These are phyloP conservation scores for Eristalinus sepulchralis DNA, from an alignment of 2,888 invertebrate genomes.

Conservation along the genomic window DNA sequence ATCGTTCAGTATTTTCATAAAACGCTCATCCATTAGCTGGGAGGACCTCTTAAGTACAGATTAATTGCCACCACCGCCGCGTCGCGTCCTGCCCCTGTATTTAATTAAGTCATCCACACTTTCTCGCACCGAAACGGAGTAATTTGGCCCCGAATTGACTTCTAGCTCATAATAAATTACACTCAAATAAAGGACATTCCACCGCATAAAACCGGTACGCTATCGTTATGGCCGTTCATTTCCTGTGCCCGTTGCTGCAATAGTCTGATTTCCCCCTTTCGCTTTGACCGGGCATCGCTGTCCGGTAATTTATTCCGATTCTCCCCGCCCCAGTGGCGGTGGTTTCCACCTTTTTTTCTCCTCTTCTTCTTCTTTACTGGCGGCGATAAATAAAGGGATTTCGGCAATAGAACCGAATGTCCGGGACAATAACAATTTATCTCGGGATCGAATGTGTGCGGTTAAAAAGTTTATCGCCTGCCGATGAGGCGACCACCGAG, in stretches of 20 bases:
- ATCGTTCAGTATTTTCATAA: neutral
- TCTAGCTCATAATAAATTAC: constrained; percentile 53
- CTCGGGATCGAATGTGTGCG: constrained; percentile 66
- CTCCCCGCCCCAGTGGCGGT: neutral
- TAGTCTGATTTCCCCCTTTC: constrained; percentile 41
- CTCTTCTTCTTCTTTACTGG: constrained; percentile 38
- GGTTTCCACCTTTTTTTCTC: constrained; percentile 33
- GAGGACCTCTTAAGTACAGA: constrained; percentile 2
- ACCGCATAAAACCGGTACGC: constrained; percentile 32
- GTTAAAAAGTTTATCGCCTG: constrained; percentile 69
- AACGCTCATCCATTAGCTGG: constrained; percentile 3
- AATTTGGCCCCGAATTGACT: constrained; percentile 46
- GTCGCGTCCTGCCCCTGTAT: constrained; percentile 1
- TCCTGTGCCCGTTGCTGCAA: constrained; percentile 39
- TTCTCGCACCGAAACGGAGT: constrained; percentile 16
- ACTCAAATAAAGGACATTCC: constrained; percentile 55
- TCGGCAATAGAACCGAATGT: constrained; percentile 68
- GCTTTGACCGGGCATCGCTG: constrained; percentile 34
- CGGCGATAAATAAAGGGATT: constrained; percentile 67
- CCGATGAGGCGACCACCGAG: neutral
- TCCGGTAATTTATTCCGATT: constrained; percentile 63
- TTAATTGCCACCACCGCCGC: constrained; percentile 32
- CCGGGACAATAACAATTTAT: constrained; percentile 70
- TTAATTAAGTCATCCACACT: constrained; percentile 65
- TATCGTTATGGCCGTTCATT: constrained; percentile 61